Base-by-base conservation (phyloP, 2,888 invertebrate species). In the Hydraecia micacea region DNA sequence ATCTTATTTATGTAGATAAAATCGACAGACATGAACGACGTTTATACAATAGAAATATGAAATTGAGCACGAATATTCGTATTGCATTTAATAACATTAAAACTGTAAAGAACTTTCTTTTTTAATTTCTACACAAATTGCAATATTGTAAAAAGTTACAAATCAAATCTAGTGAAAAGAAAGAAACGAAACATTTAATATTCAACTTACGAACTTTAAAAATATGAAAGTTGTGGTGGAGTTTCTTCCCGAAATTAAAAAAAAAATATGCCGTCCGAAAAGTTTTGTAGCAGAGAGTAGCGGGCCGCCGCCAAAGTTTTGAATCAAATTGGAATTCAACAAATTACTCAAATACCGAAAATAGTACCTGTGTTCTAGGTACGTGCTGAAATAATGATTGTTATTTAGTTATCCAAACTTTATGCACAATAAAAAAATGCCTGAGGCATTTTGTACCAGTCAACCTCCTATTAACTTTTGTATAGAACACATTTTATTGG, bases 181-280 rank as follows among this genome's bases (percentile, higher is more conserved):
- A 76, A 75, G 75, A 79, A 86, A 87, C 84, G 86, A 90, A 91
- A 88, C 90, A 90, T 92, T 92, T 92, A 91, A 91, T 92, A 92
- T 92, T 91, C 91, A 89, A 92, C 87, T 91, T 88, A 87, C 88
- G 84, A 88, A 87, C 82, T 86, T 79, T 81, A 88, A 84, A 88
- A 90, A 90, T 87, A 87, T 85, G 84, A 77, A 90, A 90, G 84
- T 89, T 90, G 77, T 76, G 73, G 77, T 76, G 73, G 77, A 87
- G 82, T 73, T 86, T 87, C 83, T 75, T 74, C 52, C 80, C 80
- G 85, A 91, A 91, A 91, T 91, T 90, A 90, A 91, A 91, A 91
- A 89, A 89, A 91, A 91, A 88, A 83, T 86, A 87, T 87, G 85
- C 84, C 87, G 79, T 75, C 84, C 81, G 60, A 86, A 87, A 91